A percentile compares a stretch with the other conserved stretches of the same genome.
Conservation (phyloP, 2,888 invertebrate genomes). For the Habroteleia sp. region DNA sequence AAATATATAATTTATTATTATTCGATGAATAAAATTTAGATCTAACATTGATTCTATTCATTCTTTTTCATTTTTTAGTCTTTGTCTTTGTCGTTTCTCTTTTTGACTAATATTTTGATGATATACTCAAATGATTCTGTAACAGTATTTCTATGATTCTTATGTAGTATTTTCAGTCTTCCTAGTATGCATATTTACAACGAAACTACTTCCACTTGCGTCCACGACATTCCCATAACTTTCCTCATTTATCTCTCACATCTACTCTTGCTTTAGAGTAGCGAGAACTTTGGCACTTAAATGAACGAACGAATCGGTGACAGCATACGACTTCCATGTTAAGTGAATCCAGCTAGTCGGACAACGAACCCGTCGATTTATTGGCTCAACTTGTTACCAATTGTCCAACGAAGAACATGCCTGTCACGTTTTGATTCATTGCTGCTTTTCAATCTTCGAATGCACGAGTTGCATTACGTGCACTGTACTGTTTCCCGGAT, state of each 20-base stretch:
- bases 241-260: conserved; percentile 63
- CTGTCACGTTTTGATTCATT: conserved; percentile 64
- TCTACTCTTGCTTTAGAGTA: conserved; percentile 47
- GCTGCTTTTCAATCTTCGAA: conserved; percentile 62
- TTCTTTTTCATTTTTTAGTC: too few species aligned
- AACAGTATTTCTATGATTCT: conserved; percentile 29
- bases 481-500: conserved; percentile 40
- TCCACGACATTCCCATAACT: conserved; percentile 51
- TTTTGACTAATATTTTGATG: too few species aligned
- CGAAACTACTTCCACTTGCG: conserved; percentile 51
- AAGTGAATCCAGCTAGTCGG: conserved; percentile 62
- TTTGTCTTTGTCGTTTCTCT: too few species aligned
- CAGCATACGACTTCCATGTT: conserved; percentile 62
- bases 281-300: conserved; percentile 64
- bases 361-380: conserved; percentile 68
- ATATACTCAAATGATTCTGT: too few species aligned
- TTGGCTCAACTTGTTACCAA: conserved; percentile 71
- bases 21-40: too few species aligned
- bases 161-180: conserved; percentile 25
- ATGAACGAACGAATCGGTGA: conserved; percentile 64
- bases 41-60: too few species aligned
- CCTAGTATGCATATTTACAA: conserved; percentile 52
- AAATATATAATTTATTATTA: too few species aligned
- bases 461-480: conserved; percentile 52
- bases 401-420: conserved; percentile 67